These are phyloP conservation scores for Conopomorpha cramerella DNA, from an alignment of 1,140 invertebrate genomes.

Conservation along the genomic window DNA sequence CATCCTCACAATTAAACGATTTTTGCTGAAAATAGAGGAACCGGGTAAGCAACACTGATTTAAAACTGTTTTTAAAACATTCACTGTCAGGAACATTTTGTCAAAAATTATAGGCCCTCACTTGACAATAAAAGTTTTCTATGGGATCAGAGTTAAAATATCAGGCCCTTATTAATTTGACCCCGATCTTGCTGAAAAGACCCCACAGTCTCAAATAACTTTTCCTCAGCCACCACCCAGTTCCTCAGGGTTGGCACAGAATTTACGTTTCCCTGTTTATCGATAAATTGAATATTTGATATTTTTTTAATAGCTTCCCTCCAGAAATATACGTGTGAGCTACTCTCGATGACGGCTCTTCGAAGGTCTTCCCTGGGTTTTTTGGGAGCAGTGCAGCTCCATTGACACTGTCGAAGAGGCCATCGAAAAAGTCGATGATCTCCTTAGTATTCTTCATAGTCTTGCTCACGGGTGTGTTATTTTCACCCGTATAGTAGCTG, in stretches of 20 bases:
- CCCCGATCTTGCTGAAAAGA: not conserved
- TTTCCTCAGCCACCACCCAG: not conserved
- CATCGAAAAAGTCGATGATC: slow-evolving; percentile 6
- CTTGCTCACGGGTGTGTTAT: slow-evolving; percentile 1
- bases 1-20: slow-evolving; percentile 12
- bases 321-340: slow-evolving; percentile 5
- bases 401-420: slow-evolving; percentile 7
- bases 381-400: slow-evolving; percentile 1
- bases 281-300: slow-evolving; percentile 6
- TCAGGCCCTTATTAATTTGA: not conserved
- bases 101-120: not conserved
- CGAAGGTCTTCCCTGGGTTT: not conserved
- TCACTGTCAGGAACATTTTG: not conserved
- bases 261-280: not conserved
- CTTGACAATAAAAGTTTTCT: not conserved
- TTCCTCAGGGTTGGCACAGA: not conserved
- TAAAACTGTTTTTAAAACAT: slow-evolving; percentile 4
- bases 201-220: not conserved
- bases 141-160: not conserved
- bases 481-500: slow-evolving; percentile 8
- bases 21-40: slow-evolving; percentile 8
- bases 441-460: slow-evolving; percentile 8
- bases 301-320: slow-evolving; percentile 2
- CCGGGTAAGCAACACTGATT: slow-evolving; percentile 9
- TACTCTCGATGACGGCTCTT: slow-evolving; percentile 2